Evolutionary conservation across 2,113 vertebrate species (phyloP), one percentile per base, ranked within the genome.

Genomic region (Daphoenositta chrysoptera): DNA sequence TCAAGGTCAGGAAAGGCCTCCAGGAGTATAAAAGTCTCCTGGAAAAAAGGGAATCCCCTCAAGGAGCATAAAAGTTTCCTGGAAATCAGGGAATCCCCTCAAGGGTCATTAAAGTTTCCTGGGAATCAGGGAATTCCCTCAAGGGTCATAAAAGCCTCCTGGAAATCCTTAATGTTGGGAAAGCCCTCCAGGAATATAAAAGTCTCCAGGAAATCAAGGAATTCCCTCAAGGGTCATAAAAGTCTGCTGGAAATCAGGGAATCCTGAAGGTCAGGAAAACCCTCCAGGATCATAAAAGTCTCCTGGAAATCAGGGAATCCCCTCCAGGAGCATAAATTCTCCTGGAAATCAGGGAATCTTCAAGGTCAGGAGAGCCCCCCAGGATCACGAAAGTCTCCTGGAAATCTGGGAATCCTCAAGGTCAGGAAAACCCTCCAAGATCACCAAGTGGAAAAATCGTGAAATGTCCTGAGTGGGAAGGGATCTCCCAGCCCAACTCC

Each of bases 11-110:
- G 39, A 51, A 11, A 39, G 28, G 18, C 9, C 54, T 35, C 7
- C 6, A 15, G 20, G 35, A 33, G 1, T 15, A 4, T 1, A 18
- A 40, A 71, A 54, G 0, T 1, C 7, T 9, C 31, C 17, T 9
- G 39, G 31, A 12, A 71, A n/a, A n/a, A n/a, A 40, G 47, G 14
- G 5, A 51, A 7, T 6, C 13, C 22, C 20, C 24, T 51, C 47
- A 19, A 30, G 1, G 28, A 8, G 4, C 14, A 23, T 22, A 31
- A 39, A 39, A 70, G 4, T 1, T 3, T 57, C 48, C 26, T 3
- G 26, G 31, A 9, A 30, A n/a, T 40, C 31, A 24, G 27, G 54
- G 16, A n/a, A 24, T 15, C 17, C 8, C 27, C 27, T 51, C 50
- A 27, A 48, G 13, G 23, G 8, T 3, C 47, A 48, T 24, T 24